phyloP scores from a whole-genome alignment of 2,888 invertebrate genomes.

The Perdita meconis region DNA sequence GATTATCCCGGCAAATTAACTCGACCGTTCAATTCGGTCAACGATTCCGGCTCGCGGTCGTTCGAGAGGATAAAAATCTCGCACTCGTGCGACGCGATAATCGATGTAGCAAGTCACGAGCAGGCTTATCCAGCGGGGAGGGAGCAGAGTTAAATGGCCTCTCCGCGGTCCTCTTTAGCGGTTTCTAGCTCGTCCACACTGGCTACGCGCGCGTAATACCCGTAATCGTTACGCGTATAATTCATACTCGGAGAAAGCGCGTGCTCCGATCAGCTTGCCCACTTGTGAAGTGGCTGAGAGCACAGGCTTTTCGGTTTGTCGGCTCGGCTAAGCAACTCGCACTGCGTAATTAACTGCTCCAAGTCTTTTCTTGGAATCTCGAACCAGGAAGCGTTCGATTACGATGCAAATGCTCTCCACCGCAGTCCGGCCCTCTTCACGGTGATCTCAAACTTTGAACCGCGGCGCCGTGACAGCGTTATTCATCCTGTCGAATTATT shows the following conservation, averaged over 20 bases:
- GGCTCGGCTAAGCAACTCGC: not conserved
- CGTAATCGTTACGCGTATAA: slow-evolving; percentile 79
- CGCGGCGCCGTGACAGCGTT: not conserved
- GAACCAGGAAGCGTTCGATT: slow-evolving; percentile 4
- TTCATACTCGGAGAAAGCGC: slow-evolving; percentile 76
- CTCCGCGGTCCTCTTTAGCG: slow-evolving; percentile 58
- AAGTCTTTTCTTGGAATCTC: not conserved
- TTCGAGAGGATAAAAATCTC: not conserved
- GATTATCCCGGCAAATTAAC: slow-evolving; percentile 8
- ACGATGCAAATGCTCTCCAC: not conserved
- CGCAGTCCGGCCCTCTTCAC: not conserved
- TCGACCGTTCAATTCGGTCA: slow-evolving; percentile 7
- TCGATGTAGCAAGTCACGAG: slow-evolving; percentile 8
- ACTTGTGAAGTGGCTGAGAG: slow-evolving; percentile 63
- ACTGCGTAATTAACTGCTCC: not conserved
- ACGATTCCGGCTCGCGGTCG: not conserved
- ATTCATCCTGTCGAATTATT: slow-evolving; percentile 37
- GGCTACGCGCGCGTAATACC: slow-evolving; percentile 77
- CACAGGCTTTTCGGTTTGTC: slow-evolving; percentile 25
- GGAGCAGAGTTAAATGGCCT: slow-evolving; percentile 61
- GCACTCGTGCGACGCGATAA: slow-evolving; percentile 10
- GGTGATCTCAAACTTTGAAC: no score
- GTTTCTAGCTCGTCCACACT: slow-evolving; percentile 63
- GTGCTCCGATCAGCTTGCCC: slow-evolving; percentile 71
- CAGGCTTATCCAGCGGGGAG: slow-evolving; percentile 16